Percentiles rank a stretch among this genome's conserved stretches.
Conservation (phyloP, 2,888 invertebrate species). For the Uropetala carovei region DNA sequence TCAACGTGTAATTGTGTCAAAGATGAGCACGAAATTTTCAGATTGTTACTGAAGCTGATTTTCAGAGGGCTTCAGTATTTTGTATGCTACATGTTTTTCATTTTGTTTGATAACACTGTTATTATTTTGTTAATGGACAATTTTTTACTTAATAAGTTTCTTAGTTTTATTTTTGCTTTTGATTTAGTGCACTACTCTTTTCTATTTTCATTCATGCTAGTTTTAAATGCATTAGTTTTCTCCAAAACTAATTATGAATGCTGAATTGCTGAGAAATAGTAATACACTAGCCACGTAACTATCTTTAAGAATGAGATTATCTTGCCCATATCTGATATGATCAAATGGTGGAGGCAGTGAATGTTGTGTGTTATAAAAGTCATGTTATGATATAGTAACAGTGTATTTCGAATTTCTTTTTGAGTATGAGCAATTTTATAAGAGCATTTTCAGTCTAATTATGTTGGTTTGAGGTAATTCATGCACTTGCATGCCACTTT, state of each 20-base stretch:
- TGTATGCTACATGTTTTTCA: background rate
- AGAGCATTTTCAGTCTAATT: background rate
- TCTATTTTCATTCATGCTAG: background rate
- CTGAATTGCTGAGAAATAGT: slow-evolving; percentile 40
- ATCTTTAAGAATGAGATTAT: slow-evolving; percentile 33
- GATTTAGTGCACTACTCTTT: slow-evolving; percentile 38
- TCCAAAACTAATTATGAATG: slow-evolving; percentile 51
- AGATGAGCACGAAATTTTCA: slow-evolving; percentile 20
- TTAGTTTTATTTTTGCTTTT: slow-evolving; percentile 33
- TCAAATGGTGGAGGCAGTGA: slow-evolving; percentile 45
- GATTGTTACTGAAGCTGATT: slow-evolving; percentile 23
- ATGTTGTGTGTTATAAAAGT: background rate
- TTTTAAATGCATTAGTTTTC: slow-evolving; percentile 4
- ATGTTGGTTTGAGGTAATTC: background rate
- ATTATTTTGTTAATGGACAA: background rate
- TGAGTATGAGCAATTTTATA: background rate
- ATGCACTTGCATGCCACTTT: background rate
- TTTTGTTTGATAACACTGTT: background rate
- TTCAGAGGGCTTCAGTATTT: slow-evolving; percentile 19
- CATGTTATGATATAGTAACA: background rate
- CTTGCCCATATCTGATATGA: background rate
- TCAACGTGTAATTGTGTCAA: slow-evolving; percentile 17
- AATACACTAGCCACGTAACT: background rate
- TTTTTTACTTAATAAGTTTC: background rate
- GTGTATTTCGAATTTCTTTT: background rate